Evolutionary conservation across 2,113 vertebrate species (phyloP).

Genomic region (Coryphaenoides rupestris): DNA sequence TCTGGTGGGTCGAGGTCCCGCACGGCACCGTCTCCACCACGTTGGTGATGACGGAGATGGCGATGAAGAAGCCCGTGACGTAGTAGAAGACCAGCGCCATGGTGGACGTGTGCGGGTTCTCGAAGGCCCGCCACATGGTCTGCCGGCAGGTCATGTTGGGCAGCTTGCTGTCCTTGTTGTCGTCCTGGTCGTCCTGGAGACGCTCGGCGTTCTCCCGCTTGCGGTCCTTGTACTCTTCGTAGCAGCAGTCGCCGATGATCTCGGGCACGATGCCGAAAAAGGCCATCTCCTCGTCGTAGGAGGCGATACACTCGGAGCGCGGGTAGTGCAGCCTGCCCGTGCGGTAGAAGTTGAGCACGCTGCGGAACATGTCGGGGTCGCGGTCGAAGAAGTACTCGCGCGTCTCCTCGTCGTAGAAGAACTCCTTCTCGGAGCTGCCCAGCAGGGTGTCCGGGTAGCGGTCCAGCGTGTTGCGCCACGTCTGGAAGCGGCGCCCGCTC

Average conservation of each 20-base stretch:
- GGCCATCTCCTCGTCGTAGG: constrained; percentile 95
- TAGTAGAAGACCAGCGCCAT: constrained; percentile 99
- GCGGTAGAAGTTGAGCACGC: constrained; percentile 96
- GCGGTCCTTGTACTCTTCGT: constrained; percentile 98
- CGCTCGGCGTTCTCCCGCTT: constrained; percentile 93
- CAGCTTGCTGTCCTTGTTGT: constrained; percentile 89
- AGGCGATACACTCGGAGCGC: constrained; percentile 93
- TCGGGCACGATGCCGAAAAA: constrained; percentile 97
- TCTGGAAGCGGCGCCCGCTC: constrained; percentile 93
- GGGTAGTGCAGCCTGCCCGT: constrained; percentile 98
- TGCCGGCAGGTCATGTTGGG: constrained; percentile 93
- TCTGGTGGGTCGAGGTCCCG: constrained; percentile 80
- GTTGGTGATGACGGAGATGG: constrained; percentile 95
- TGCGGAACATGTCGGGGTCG: constrained; percentile 93
- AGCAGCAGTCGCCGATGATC: constrained; percentile 98
- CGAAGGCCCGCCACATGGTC: constrained; percentile 98
- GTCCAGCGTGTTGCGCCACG: constrained; percentile 96
- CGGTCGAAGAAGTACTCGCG: constrained; percentile 99
- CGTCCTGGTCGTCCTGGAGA: constrained; percentile 94
- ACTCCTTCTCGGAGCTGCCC: constrained; percentile 97
- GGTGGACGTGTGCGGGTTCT: constrained; percentile 98
- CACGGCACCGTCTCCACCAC: constrained; percentile 97
- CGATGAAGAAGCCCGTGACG: constrained; percentile 98
- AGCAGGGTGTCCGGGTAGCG: constrained; percentile 95
- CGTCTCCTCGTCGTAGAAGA: constrained; percentile 98